Evolutionary conservation across 2,113 vertebrate species (phyloP), one percentile per base, ranked within the genome.

Genomic region (Fulica atra): DNA sequence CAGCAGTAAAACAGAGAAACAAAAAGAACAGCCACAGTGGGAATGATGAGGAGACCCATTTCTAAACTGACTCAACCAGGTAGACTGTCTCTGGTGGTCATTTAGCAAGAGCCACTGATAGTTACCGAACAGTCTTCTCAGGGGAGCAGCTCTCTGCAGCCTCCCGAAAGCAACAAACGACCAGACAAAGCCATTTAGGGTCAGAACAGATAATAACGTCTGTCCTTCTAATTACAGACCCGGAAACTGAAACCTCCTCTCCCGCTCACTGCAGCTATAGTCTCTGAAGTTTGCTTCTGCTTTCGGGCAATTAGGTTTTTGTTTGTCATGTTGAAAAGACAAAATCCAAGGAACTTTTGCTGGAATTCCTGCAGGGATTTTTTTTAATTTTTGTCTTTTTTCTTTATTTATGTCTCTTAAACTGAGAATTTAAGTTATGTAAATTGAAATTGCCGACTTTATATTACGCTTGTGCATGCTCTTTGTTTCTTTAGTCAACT

Each of bases 391-490:
- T 46, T 16, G 44, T 46, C 44, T 61, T 48, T 61, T 48, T 25
- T 15, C 10, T 9, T 76, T 91, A 76, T 90, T 95, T 68, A 36
- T 78, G 33, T 72, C 18, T 91, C 40, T 42, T 84, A 64, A 79
- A 48, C 48, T 44, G 23, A 54, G 54, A 94, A 80, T 94, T 94
- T 89, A 89, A 94, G 48, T 64, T 92, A 90, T 57, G 60, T 33
- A 93, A 74, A 85, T 74, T 53, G 65, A 70, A 69, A 17, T 92
- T 86, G 42, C 33, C 76, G 85, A 54, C 33, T 78, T 57, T 72
- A 36, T 78, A 71, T 81, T 70, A 56, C 14, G 66, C 26, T 72
- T 72, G n/a, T 90, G 31, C 36, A 46, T 48, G 42, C 25, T 57
- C n/a, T 66, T 38, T 35, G 8, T 59, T 65, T 91, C 80, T 92